These are phyloP conservation scores for Drosophila seguyi DNA, from an alignment of 1,140 invertebrate species.

Conservation along the genomic window DNA sequence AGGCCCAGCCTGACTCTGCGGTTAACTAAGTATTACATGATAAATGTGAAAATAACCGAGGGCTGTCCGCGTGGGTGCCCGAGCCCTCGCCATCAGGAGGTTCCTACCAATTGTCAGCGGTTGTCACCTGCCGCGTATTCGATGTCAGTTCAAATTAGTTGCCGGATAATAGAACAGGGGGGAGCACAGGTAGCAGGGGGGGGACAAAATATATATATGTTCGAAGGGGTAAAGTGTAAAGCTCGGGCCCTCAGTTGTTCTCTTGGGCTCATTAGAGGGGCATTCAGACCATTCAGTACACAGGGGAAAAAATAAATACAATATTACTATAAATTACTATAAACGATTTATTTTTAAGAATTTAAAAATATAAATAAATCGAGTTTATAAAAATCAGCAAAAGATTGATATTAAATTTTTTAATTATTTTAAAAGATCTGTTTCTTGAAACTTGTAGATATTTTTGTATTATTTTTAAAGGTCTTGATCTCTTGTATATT, in stretches of 20 bases:
- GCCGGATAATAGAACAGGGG: slow-evolving; percentile 50
- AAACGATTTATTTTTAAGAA: not conserved
- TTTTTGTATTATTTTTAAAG: not conserved
- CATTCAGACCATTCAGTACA: slow-evolving; percentile 43
- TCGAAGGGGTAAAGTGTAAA: slow-evolving; percentile 54
- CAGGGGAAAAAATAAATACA: not conserved
- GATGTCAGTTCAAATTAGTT: slow-evolving; percentile 60
- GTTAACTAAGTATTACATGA: slow-evolving; percentile 24
- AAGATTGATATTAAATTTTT: not conserved
- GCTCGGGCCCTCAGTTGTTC: not conserved
- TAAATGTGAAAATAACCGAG: slow-evolving; percentile 29
- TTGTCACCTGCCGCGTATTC: slow-evolving; percentile 57
- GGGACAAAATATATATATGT: slow-evolving; percentile 2
- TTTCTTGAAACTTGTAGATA: no score
- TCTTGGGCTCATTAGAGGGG: slow-evolving; percentile 54
- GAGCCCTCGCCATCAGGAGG: slow-evolving; percentile 5
- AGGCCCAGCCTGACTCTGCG: not conserved
- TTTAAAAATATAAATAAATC: not conserved
- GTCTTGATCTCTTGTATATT: not conserved
- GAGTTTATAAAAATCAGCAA: not conserved
- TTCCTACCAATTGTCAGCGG: slow-evolving; percentile 62
- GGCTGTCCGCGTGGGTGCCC: slow-evolving; percentile 3
- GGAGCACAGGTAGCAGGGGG: slow-evolving; percentile 5
- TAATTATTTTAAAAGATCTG: no score
- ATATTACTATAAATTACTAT: no score